Evolutionary conservation across 1,140 invertebrate species (phyloP), one percentile per base, ranked within the genome.

Genomic region (Euschistus heros): DNA sequence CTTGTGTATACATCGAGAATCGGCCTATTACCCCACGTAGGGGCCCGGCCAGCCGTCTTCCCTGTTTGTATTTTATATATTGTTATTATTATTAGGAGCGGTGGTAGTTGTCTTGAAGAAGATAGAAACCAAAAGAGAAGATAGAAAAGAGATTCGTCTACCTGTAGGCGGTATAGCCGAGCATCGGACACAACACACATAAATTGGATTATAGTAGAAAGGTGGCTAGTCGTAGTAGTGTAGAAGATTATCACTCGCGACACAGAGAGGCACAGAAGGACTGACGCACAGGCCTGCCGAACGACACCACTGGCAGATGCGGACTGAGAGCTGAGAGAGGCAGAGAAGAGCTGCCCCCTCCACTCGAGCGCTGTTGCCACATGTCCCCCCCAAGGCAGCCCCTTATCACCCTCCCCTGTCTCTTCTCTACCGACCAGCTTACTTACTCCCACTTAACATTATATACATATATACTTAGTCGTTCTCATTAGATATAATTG

Each of bases 131-230:
- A 27, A 57, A 57, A 57, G 20, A 57, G 24, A 57, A 57, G 15
- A 57, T 57, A 57, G 15, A 57, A 24, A 68, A 55, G 5, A 63
- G 22, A 18, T 65, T 65, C n/a, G 22, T 57, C 62, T 62, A 68
- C 67, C 67, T 68, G 67, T 68, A 68, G 55, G 67, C 65, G 20
- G 67, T 68, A 68, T 68, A 68, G 62, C 67, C 67, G 33, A 68
- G 67, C 67, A 68, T 68, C 57, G 67, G 67, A 65, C 63, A 68
- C 67, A 52, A 68, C 67, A 68, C 67, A 65, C 64, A 68, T 61
- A 68, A 55, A 67, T 54, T 54, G 10, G 17, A 54, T 20, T 13
- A 13, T 54, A 18, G 22, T 24, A n/a, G 15, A 3, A 15, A 3
- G 15, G 46, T 14, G 3, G 18, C 3, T 47, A 50, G 10, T 18